phyloP scores from a whole-genome alignment of 2,888 invertebrate species.

The Meteorus colon region DNA sequence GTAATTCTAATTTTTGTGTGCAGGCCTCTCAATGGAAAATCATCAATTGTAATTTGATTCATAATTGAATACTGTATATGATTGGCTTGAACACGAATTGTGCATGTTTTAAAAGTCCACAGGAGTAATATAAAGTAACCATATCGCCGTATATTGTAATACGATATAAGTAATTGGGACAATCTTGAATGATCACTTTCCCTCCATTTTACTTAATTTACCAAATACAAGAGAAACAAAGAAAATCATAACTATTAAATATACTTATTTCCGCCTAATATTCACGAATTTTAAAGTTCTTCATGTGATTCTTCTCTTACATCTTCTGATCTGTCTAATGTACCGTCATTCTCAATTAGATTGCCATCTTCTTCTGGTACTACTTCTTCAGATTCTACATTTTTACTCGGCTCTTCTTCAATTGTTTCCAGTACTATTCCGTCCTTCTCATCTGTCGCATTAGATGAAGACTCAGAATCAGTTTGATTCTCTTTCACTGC shows the following conservation, averaged over 20 bases:
- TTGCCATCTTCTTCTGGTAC: constrained; percentile 51
- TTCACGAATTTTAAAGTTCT: constrained; percentile 61
- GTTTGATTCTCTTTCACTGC: constrained; percentile 47
- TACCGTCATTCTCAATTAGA: constrained; percentile 61
- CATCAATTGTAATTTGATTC: constrained; percentile 19
- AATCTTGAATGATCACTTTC: background rate
- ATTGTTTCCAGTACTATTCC: constrained; percentile 54
- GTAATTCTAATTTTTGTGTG: background rate
- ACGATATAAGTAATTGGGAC: constrained; percentile 12
- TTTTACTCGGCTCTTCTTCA: constrained; percentile 55
- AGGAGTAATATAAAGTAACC: constrained; percentile 16
- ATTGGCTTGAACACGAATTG: constrained; percentile 31
- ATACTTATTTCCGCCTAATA: constrained; percentile 36
- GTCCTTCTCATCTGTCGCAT: constrained; percentile 70
- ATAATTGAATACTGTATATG: constrained; percentile 43
- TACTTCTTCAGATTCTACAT: constrained; percentile 51
- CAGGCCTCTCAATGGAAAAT: constrained; percentile 26
- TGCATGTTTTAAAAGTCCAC: constrained; percentile 20
- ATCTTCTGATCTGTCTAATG: constrained; percentile 51
- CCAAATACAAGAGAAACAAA: constrained; percentile 11
- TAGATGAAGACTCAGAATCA: constrained; percentile 35
- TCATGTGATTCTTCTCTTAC: constrained; percentile 58
- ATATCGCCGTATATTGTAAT: constrained; percentile 15
- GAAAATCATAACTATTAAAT: constrained; percentile 34
- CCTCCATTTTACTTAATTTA: background rate